phyloP scores from a whole-genome alignment of 1,140 invertebrate genomes.

The Epicauta chinensis region DNA sequence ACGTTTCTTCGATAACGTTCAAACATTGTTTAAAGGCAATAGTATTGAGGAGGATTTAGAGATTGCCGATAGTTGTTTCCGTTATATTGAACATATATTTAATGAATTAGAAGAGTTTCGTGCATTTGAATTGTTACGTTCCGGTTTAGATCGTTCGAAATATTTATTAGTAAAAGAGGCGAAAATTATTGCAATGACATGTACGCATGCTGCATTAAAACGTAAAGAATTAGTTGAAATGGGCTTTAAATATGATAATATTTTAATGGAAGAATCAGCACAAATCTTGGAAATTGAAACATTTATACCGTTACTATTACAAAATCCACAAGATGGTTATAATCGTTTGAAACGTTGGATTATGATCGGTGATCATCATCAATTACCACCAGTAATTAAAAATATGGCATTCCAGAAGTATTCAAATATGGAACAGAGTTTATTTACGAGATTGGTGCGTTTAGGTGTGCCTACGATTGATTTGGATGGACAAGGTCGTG shows the following conservation, averaged over 20 bases:
- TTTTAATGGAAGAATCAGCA: constrained; percentile 98
- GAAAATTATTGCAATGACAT: constrained; percentile 99
- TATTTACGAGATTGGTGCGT: constrained; percentile 94
- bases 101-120: constrained; percentile 96
- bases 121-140: constrained; percentile 93
- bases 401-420: constrained; percentile 99
- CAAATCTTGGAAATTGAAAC: constrained; percentile 99
- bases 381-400: constrained; percentile 98
- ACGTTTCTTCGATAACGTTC: constrained; percentile 86
- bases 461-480: constrained; percentile 95
- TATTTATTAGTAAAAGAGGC: constrained; percentile 98
- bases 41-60: constrained; percentile 83
- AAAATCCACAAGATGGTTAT: constrained; percentile 94
- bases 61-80: constrained; percentile 88
- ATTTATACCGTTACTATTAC: constrained; percentile 94
- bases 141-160: constrained; percentile 90
- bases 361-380: constrained; percentile 99
- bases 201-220: constrained; percentile 97
- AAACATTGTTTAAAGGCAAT: constrained; percentile 81
- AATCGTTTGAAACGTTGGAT: constrained; percentile 98
- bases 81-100: constrained; percentile 95
- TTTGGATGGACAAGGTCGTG: constrained; percentile 95
- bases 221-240: constrained; percentile 93
- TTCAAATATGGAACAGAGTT: constrained; percentile 98
- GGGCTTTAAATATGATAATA: constrained; percentile 97